These are phyloP conservation scores for Heliconius charithonia DNA, from an alignment of 2,888 invertebrate species.

Conservation along the genomic window DNA sequence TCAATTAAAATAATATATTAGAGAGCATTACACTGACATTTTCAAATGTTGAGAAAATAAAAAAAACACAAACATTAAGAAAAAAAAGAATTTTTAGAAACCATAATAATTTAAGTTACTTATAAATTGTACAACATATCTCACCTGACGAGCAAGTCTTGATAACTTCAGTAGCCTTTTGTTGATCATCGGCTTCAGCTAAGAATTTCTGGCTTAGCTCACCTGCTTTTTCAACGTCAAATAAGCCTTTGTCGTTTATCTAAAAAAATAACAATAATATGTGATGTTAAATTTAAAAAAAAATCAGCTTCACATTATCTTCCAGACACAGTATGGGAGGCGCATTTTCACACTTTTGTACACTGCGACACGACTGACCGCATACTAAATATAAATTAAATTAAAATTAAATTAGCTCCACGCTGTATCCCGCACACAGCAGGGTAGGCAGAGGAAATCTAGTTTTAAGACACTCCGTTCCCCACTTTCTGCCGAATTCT, in stretches of 20 bases:
- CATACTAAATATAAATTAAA: too few relatives aligned
- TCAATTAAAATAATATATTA: not conserved
- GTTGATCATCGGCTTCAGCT: constrained; percentile 51
- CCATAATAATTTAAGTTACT: not conserved
- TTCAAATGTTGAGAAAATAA: not conserved
- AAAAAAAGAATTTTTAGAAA: not conserved
- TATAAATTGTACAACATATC: not conserved
- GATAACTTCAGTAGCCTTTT: constrained; percentile 49
- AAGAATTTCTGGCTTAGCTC: constrained; percentile 52
- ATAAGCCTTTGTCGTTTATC: constrained; percentile 55
- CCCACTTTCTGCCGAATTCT: too few relatives aligned
- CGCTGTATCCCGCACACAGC: too few relatives aligned
- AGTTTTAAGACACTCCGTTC: too few relatives aligned
- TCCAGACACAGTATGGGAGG: too few relatives aligned
- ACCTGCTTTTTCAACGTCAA: constrained; percentile 50
- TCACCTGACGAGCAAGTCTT: constrained; percentile 56
- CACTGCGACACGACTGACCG: too few relatives aligned
- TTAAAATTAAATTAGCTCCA: too few relatives aligned
- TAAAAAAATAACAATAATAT: not conserved
- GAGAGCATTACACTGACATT: not conserved
- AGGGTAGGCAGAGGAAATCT: too few relatives aligned
- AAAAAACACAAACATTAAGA: too few relatives aligned
- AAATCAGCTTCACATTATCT: too few relatives aligned
- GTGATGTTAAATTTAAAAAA: too few relatives aligned
- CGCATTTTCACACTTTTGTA: too few relatives aligned